Evolutionary conservation across 2,797 vertebrate genomes (phyloP), one percentile per base, ranked within the genome.

Genomic region (Numenius phaeopus): DNA sequence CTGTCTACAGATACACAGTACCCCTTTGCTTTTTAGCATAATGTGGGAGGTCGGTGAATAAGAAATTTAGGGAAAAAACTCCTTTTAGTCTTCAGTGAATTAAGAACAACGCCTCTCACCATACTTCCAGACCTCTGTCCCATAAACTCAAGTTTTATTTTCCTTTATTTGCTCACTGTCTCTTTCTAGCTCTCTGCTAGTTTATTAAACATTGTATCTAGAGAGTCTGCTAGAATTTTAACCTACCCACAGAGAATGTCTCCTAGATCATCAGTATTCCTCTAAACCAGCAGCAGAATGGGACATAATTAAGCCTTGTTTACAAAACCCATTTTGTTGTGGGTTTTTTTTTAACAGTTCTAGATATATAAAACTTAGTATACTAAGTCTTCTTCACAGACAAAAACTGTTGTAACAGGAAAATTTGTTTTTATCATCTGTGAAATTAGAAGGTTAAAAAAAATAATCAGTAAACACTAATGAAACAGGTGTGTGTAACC

Each of bases 21-120:
- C 12, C 6, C 11, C 39, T 20, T 12, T 69, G 61, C 54, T 57
- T 72, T 84, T 79, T 11, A 76, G 69, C 49, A 76, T 18, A 5
- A 61, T 7, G 50, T 69, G 55, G 70, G 83, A 91, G 42, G 39
- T 2, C 47, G 39, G 23, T 40, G 42, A 80, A 39, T 24, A 61
- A 64, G 30, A 55, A 91, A 62, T 62, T 9, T 72, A 37, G 16
- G 37, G 26, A 83, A 95, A 95, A 84, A 86, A 23, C 19, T 69
- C n/a, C 46, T 70, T 82, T 82, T 34, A 58, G 40, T 47, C 69
- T 59, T 44, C 20, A 18, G 3, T 37, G 49, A 57, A 67, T 75
- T 64, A 86, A 42, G 19, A 90, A 71, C 11, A 72, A 57, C 40
- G 34, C 57, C 11, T 93, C 32, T 42, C 21, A 58, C 58, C 46